A percentile compares a stretch with the other conserved stretches of the same genome.
These are phyloP conservation scores for Blomia tropicalis DNA, from an alignment of 2,888 invertebrate species.

Conservation along the genomic window DNA sequence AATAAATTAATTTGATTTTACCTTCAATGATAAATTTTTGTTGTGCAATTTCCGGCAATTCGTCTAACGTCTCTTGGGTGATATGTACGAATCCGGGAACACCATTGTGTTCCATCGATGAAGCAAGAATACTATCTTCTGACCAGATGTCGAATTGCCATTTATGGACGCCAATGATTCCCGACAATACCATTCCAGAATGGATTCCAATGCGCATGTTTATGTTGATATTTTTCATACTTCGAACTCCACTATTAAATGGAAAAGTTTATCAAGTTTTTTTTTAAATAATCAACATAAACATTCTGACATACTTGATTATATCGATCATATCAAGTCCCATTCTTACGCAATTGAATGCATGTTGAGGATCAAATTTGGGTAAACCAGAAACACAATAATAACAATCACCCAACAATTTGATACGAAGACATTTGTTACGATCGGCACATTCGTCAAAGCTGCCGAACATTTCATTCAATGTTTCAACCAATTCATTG, in stretches of 20 bases:
- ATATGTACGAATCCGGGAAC: constrained; percentile 74
- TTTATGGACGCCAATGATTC: constrained; percentile 75
- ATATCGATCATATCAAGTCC: constrained; percentile 80
- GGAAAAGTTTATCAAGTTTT: neutral
- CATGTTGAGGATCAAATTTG: constrained; percentile 55
- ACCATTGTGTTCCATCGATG: constrained; percentile 83
- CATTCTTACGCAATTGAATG: constrained; percentile 71
- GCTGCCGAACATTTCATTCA: constrained; percentile 75
- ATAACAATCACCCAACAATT: constrained; percentile 84
- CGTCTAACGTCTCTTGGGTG: constrained; percentile 48
- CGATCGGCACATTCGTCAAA: constrained; percentile 73
- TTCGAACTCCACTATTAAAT: constrained; percentile 39
- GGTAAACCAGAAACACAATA: constrained; percentile 80
- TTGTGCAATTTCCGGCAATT: constrained; percentile 12
- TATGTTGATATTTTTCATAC: constrained; percentile 57
- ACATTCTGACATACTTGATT: constrained; percentile 43
- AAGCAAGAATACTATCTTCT: constrained; percentile 81
- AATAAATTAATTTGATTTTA: neutral
- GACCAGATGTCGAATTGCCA: constrained; percentile 90
- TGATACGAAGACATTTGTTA: constrained; percentile 52
- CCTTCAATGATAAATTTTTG: constrained; percentile 21
- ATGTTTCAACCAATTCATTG: constrained; percentile 61
- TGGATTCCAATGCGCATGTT: constrained; percentile 94
- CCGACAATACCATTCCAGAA: constrained; percentile 74
- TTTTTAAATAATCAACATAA: neutral